Evolutionary conservation across 2,113 vertebrate genomes (phyloP), one percentile per base, ranked within the genome.

Genomic region (Cyphotilapia sp.): DNA sequence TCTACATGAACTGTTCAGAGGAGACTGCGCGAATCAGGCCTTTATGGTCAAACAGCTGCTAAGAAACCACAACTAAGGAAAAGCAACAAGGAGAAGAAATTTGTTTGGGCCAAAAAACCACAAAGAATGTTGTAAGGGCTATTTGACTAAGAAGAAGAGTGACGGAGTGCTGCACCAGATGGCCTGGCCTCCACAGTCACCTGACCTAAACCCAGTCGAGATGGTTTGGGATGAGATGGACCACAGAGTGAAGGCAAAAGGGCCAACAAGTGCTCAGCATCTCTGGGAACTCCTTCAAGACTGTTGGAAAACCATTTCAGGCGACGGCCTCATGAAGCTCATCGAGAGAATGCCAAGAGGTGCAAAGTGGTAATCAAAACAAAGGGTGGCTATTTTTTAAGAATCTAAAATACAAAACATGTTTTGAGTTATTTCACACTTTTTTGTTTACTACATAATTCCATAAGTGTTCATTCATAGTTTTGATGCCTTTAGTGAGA

Each of bases 1-100:
- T 63, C 59, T 63, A n/a, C 59, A 2, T 7, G 16, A 63, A 63
- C 59, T 63, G 2, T 63, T 63, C 59, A 63, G 17, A 63, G 31
- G 59, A 35, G 17, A n/a, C 57, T 61, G 27, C 0, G 14, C 0
- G 2, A 31, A 61, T 61, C 57, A 0, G 14, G 57, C 27, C 27
- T 17, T 31, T 59, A 31, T 17, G 14, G 57, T 59, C 27, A 11
- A 63, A 63, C 31, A 35, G 59, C 59, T 63, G 59, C 59, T 63
- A 63, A 63, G 59, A 63, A 63, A 0, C 59, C 59, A 63, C 59
- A 19, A 0, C 59, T n/a, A 35, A 35, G 17, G 17, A 63, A 35
- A 63, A 63, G 59, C 31, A 63, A 63, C 59, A 2, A 35, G 17
- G 5, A 63, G 59, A 3, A 63, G 59, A 63, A 31, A 63, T 63